Conservation (phyloP, 2,888 invertebrate genomes). For the Amiota minor region DNA sequence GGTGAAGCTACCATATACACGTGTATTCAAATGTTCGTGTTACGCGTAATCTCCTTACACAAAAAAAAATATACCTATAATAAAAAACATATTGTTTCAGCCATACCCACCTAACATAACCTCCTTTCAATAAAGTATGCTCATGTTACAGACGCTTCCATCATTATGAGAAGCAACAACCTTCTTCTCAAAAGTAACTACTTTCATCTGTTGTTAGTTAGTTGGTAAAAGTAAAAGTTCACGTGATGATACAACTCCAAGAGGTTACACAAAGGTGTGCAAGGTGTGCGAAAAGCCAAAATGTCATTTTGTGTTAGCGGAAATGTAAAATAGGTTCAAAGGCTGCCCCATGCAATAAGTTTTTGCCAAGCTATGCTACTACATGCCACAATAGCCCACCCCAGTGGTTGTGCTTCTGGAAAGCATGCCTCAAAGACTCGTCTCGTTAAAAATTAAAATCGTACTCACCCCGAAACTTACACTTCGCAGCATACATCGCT, state of each 20-base stretch:
- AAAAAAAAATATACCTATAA: slow-evolving; percentile 28
- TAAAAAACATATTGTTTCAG: slow-evolving; percentile 43
- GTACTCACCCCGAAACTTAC: slow-evolving; percentile 43
- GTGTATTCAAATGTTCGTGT: not conserved
- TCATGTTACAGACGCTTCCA: slow-evolving; percentile 44
- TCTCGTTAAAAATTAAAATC: slow-evolving; percentile 63
- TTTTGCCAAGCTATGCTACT: not conserved
- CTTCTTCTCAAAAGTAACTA: not conserved
- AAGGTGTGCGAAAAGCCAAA: slow-evolving; percentile 34
- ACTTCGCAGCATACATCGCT: slow-evolving; percentile 16
- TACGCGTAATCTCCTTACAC: slow-evolving; percentile 20
- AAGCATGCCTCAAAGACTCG: slow-evolving; percentile 25
- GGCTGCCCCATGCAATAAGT: not conserved
- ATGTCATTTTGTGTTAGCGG: slow-evolving; percentile 49
- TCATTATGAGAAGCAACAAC: slow-evolving; percentile 40
- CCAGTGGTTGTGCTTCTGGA: not conserved
- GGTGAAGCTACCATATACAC: no score
- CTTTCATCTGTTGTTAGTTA: no score
- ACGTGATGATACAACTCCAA: slow-evolving; percentile 29
- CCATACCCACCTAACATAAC: not conserved
- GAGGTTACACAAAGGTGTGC: slow-evolving; percentile 25
- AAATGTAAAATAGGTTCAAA: slow-evolving; percentile 48
- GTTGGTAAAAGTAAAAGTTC: slow-evolving; percentile 24
- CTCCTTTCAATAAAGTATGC: not conserved
- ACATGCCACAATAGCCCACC: not conserved